Percentiles rank a stretch among this genome's conserved stretches.
phyloP scores from a whole-genome alignment of 2,113 vertebrate species.

The Circaetus cinerascens region DNA sequence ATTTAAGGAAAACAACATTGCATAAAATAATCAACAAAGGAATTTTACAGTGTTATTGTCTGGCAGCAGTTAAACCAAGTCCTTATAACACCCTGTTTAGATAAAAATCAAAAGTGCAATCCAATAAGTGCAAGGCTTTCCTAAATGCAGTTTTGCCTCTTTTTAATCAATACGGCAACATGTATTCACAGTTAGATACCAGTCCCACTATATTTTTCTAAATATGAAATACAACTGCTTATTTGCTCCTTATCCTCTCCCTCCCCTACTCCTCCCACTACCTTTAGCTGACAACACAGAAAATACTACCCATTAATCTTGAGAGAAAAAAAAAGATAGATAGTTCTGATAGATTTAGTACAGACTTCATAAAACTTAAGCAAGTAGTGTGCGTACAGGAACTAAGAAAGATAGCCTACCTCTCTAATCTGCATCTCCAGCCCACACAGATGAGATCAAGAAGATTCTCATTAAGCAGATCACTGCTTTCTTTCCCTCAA shows the following conservation, averaged over 20 bases:
- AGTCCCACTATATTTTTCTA: background rate
- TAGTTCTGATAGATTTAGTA: conserved; percentile 52
- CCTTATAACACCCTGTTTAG: background rate
- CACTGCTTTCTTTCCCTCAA: conserved; percentile 69
- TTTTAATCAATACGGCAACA: background rate
- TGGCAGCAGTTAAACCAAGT: background rate
- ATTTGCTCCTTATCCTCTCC: conserved; percentile 30
- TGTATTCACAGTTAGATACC: background rate
- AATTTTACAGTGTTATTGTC: background rate
- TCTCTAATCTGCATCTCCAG: conserved; percentile 73
- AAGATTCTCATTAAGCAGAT: conserved; percentile 83
- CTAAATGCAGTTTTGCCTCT: conserved; percentile 14
- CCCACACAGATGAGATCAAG: conserved; percentile 63
- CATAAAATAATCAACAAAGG: background rate
- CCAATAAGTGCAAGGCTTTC: background rate
- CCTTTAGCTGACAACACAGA: conserved; percentile 45
- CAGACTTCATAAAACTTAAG: conserved; percentile 66
- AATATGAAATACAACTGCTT: conserved; percentile 29
- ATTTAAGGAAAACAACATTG: background rate
- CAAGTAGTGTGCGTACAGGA: background rate
- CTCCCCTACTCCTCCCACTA: conserved; percentile 20
- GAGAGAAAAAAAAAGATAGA: conserved; percentile 17
- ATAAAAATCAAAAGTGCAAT: background rate
- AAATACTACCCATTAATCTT: conserved; percentile 57
- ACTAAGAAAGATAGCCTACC: conserved; percentile 65